These are phyloP conservation scores for Phymorhynchus buccinoides DNA, from an alignment of 1,140 invertebrate species.

Conservation along the genomic window DNA sequence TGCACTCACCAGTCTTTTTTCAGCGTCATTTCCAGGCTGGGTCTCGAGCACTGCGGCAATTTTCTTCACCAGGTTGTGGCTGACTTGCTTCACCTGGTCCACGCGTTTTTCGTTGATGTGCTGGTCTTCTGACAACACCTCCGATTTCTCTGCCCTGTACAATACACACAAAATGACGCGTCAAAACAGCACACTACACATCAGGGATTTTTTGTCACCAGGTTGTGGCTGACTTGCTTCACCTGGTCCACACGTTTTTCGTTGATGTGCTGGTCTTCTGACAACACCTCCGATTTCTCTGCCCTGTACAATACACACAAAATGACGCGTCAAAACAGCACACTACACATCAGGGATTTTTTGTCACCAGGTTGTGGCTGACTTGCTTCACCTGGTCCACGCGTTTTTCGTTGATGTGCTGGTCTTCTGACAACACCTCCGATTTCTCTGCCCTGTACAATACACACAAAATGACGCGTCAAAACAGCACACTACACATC, in stretches of 20 bases:
- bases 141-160: conserved; percentile 87
- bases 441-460: conserved; percentile 86
- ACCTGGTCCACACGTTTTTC: conserved; percentile 91
- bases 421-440: conserved; percentile 88
- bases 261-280: conserved; percentile 88
- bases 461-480: no score
- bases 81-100: conserved; percentile 86
- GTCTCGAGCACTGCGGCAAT: conserved; percentile 73
- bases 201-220: no score
- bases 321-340: no score
- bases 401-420: conserved; percentile 87
- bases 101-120: conserved; percentile 89
- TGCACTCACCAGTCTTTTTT: conserved; percentile 81
- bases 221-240: conserved; percentile 81
- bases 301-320: conserved; percentile 77
- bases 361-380: conserved; percentile 78
- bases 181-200: no score
- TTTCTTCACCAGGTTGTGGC: conserved; percentile 78
- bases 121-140: conserved; percentile 89
- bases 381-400: conserved; percentile 88
- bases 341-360: no score
- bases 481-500: no score
- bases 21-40: conserved; percentile 71
- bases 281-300: conserved; percentile 88
- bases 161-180: neutral